Evolutionary conservation across 2,797 vertebrate species (phyloP), one percentile per base, ranked within the genome.

Genomic region (Apogon hyalosoma): DNA sequence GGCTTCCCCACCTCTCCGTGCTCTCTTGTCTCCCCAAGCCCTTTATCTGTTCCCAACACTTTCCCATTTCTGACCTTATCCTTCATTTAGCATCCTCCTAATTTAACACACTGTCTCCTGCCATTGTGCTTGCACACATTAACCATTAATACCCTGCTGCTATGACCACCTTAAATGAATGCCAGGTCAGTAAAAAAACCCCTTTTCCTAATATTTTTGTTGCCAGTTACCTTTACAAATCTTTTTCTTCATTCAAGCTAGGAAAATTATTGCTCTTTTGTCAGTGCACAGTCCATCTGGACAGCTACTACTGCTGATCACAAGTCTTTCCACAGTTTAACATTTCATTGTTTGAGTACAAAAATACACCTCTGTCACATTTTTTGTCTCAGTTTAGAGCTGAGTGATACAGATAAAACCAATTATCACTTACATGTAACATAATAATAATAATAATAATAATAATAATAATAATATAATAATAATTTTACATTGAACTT

Each of bases 111-210:
- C 49, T 65, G 60, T 81, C 45, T 73, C 41, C 33, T 74, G 67
- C 66, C 41, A 43, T 73, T 84, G 73, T 71, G 67, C 62, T 63
- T 38, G 45, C 45, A 38, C 74, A 73, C 50, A 82, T 81, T 77
- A 24, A 24, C 21, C 75, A 75, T 68, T 12, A 21, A 73, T 47
- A 77, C 43, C 72, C 79, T 47, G 67, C 75, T 80, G 85, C 43
- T 77, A 63, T 57, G 69, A 84, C 68, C 85, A 73, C 68, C 70
- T 58, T 18, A 91, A 91, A 95, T 93, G 92, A 92, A 94, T 95
- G 84, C 77, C 81, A 72, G 75, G 75, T 90, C 92, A 88, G 92
- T 86, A n/a, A 90, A 89, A 93, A 88, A 90, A 91, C 89, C 87
- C 72, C 70, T 89, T 90, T 88, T 41, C 43, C 15, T 18, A 72